Evolutionary conservation across 2,113 vertebrate genomes (phyloP), one percentile per base, ranked within the genome.

Genomic region (Silurus glanis): DNA sequence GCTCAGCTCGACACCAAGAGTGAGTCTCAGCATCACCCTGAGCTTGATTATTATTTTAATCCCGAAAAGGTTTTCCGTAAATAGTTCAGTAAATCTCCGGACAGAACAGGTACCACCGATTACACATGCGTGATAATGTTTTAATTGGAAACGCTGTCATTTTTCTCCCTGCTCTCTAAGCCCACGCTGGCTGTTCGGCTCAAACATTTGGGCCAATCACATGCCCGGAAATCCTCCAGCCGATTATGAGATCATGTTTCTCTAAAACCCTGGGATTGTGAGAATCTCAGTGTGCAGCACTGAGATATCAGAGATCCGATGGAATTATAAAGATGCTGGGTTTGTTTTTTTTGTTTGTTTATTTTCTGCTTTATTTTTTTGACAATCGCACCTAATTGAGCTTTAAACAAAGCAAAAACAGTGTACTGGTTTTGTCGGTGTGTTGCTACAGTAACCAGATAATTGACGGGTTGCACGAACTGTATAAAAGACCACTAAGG

Each of bases 1-100:
- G 97, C 98, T 64, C 98, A 99, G 91, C 96, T 99, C 90, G 98
- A 99, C 92, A 98, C 97, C 82, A 99, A 99, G 94, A 99, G 98
- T 99, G 97, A 91, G 97, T 92, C 19, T 59, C 7, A 69, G 25
- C 19, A 25, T 9, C 13, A 49, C 17, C 13, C 28, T 53, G 23
- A 66, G 45, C 58, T n/a, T 16, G 12, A 69, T 69, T 2, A 16
- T 37, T 69, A 3, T n/a, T 13, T 37, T 28, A 28, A 8, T 45
- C 1, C 67, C 3, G 6, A 45, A 71, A 45, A 37, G 5, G 14
- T 7, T 9, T 21, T 72, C 0, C 9, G 14, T 28, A 67, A 67
- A 37, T 14, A 69, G 37, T 69, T 37, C 17, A 7, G 45, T 71
- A 71, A 28, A 28, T 67, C n/a, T 25, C n/a, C 10, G 5, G 8